Base-by-base conservation (phyloP, 1,140 invertebrate genomes). In the Brachionus calyciflorus region DNA sequence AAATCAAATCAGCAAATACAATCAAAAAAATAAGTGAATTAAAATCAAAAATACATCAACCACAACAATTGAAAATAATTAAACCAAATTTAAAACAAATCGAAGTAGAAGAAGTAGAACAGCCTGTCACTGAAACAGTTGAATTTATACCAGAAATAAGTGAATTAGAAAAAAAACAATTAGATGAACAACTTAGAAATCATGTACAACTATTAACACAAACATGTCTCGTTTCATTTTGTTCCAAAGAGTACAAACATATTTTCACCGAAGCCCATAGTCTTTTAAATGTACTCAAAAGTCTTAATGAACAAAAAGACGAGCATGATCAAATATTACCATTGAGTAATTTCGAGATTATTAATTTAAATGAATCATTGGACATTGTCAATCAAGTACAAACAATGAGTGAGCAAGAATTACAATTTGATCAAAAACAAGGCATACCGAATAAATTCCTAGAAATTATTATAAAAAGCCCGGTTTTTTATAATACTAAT, bases 161-260 rank as follows among this genome's bases (percentile, higher is more conserved):
- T 26, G 46, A 73, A 33, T 21, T 41, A 17, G 19, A 73, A 21
- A 17, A 33, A 40, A 51, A 41, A 49, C 24, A 55, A 51, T 37
- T 73, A 12, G 69, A 73, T n/a, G 69, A 73, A 51, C 69, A 73
- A 26, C 40, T 73, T 21, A 49, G 69, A 73, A 73, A 73, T 73
- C 69, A 73, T 55, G 69, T 73, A 26, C 69, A 73, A 51, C 24
- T 73, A 24, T 24, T 73, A 10, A 24, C 69, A 12, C 69, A 73
- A 53, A 30, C 69, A 51, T 73, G 69, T 30, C 12, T 73, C 4
- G 4, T 73, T 10, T 28, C 44, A 1, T 73, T 14, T n/a, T 73
- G 46, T 37, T 73, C 69, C 1, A 73, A 51, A 73, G 69, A 73
- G 17, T 26, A 30, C n/a, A 21, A 37, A 0, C 10, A 73, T 41